Base-by-base conservation (phyloP, 2,113 vertebrate species). In the Phylloscopus whistleri region DNA sequence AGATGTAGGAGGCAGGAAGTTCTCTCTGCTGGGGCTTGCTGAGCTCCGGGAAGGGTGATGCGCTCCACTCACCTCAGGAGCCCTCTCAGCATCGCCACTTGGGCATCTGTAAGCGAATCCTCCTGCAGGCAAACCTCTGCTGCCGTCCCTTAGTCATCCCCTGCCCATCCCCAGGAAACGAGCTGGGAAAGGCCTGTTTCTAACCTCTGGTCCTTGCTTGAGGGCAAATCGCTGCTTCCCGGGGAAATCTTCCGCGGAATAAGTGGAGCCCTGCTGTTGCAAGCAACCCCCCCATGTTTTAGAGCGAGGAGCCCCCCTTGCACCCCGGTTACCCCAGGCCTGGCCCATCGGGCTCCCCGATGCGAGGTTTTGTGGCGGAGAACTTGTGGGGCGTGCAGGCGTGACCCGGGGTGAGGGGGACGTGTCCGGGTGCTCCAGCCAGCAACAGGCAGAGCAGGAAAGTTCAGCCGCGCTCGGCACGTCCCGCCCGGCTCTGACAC, bases 291-390 rank as follows among this genome's bases (percentile, higher is more conserved):
- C 3, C 3, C 4, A 1, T 4, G 8, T 53, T 74, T 53, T 6
- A 48, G 44, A 51, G 21, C 6, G 51, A 48, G 52, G 56, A 89
- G 11, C 11, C 7, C 13, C 21, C 48, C 41, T 69, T 21, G 17
- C 12, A 1, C 27, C 16, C 16, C 21, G 3, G 2, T 53, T 30
- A 13, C 7, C 11, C 14, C 26, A 20, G 31, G n/a, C n/a, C 64
- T 1, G 7, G 46, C 24, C 63, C 10, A 2, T 4, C 0, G 2
- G 31, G 8, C n/a, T 74, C 12, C 30, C 49, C 0, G 2, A 1
- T 0, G 0, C 5, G 48, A 0, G 53, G 8, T 9, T 72, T 30
- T 43, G 60, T 0, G 20, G 33, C 7, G 39, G 67, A 81, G 66
- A 52, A 69, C 13, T 5, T 1, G 8, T 49, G 83, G 8, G 41